A percentile compares a stretch with the other conserved stretches of the same genome.
These are phyloP conservation scores for Netelia fuscicornis DNA, from an alignment of 2,888 invertebrate species.

Conservation along the genomic window DNA sequence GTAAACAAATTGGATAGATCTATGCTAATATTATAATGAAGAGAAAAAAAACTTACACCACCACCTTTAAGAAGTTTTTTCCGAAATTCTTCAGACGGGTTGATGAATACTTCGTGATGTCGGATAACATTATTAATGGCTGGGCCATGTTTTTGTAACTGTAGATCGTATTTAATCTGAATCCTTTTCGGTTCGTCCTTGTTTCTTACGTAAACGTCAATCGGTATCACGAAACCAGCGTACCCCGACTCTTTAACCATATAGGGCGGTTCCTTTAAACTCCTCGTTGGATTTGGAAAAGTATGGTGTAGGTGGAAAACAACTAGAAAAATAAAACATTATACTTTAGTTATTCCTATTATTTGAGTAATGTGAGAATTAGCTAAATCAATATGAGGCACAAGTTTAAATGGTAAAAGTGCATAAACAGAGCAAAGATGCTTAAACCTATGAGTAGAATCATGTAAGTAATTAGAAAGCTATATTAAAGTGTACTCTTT, in stretches of 20 bases:
- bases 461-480: no score
- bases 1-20: not conserved
- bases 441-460: no score
- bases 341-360: conserved; percentile 8
- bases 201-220: conserved; percentile 95
- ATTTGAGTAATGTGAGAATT: conserved; percentile 1
- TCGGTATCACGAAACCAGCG: conserved; percentile 95
- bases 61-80: conserved; percentile 95
- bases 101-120: conserved; percentile 94
- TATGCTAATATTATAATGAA: conserved; percentile 14
- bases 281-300: conserved; percentile 96
- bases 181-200: conserved; percentile 96
- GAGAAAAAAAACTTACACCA: conserved; percentile 86
- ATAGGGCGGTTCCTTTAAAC: conserved; percentile 96
- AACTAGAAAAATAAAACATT: conserved; percentile 84
- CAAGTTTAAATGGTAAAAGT: no score
- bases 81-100: conserved; percentile 95
- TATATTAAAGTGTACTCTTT: no score
- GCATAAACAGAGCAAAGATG: no score
- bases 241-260: conserved; percentile 97
- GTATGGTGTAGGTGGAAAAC: conserved; percentile 96
- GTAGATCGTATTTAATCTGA: conserved; percentile 93
- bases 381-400: not conserved
- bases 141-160: conserved; percentile 91
- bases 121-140: conserved; percentile 90